These are phyloP conservation scores for Frieseomelitta varia DNA, from an alignment of 1,140 invertebrate species.

Conservation along the genomic window DNA sequence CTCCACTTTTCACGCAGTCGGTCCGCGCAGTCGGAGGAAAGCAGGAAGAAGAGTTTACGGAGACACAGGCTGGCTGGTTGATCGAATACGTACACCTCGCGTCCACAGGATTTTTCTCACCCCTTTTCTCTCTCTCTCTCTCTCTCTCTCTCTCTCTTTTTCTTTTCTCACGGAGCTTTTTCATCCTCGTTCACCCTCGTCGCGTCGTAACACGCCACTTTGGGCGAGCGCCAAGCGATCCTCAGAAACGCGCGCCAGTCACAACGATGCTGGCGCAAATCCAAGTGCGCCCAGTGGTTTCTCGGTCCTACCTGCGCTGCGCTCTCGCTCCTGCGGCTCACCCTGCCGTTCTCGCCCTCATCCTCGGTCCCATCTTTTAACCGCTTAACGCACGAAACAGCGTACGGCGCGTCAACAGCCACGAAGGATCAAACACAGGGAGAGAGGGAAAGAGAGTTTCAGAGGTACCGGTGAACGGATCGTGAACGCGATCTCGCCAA, in stretches of 20 bases:
- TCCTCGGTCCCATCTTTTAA: slow-evolving; percentile 1
- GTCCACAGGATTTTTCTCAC: background rate
- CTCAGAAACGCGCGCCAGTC: slow-evolving; percentile 20
- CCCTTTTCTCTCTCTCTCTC: background rate
- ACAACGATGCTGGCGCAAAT: slow-evolving; percentile 56
- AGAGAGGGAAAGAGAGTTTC: background rate
- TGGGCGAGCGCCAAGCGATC: slow-evolving; percentile 41
- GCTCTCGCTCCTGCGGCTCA: background rate
- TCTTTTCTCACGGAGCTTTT: background rate
- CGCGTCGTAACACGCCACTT: slow-evolving; percentile 32
- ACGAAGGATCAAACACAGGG: background rate
- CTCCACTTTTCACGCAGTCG: background rate
- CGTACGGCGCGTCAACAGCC: no score
- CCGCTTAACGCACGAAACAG: no score
- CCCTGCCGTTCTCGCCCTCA: background rate
- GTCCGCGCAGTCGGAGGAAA: background rate
- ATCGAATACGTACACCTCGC: background rate
- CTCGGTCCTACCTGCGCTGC: slow-evolving; percentile 25
- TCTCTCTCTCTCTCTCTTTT: background rate
- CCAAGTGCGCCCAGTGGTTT: slow-evolving; percentile 49
- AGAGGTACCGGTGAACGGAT: slow-evolving; percentile 11
- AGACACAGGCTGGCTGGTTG: slow-evolving; percentile 6
- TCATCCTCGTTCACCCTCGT: background rate
- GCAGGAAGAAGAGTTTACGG: slow-evolving; percentile 16
- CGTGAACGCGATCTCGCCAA: background rate